These are phyloP conservation scores for Diachasma alloeum DNA, from an alignment of 1,140 invertebrate genomes.

Conservation along the genomic window DNA sequence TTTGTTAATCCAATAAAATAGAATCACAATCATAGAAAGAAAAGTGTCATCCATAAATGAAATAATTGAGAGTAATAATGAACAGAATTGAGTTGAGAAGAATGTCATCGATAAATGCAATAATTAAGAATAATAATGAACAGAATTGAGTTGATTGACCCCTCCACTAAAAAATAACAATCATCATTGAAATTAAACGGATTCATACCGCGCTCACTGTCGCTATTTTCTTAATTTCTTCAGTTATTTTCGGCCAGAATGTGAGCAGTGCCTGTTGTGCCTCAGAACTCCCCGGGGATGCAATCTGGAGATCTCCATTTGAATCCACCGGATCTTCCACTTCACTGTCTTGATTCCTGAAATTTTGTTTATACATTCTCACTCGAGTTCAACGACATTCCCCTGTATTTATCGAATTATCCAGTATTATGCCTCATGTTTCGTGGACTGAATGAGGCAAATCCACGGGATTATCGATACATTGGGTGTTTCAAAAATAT, in stretches of 20 bases:
- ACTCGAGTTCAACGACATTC: neutral
- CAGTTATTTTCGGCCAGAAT: conserved; percentile 82
- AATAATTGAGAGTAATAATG: too few species aligned
- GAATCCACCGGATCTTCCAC: conserved; percentile 59
- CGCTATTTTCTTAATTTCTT: conserved; percentile 79
- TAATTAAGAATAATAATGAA: too few species aligned
- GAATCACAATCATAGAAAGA: too few species aligned
- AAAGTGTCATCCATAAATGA: too few species aligned
- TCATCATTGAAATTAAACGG: conserved; percentile 10
- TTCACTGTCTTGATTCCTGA: conserved; percentile 62
- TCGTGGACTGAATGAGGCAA: too few species aligned
- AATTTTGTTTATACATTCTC: conserved; percentile 13
- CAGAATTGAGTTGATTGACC: neutral
- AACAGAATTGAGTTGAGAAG: too few species aligned
- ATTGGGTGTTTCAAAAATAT: too few species aligned
- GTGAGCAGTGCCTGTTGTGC: conserved; percentile 73
- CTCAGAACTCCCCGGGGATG: conserved; percentile 63
- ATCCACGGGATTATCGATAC: too few species aligned
- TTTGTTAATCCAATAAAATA: too few species aligned
- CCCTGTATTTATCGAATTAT: too few species aligned
- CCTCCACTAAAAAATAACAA: neutral
- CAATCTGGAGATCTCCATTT: conserved; percentile 59
- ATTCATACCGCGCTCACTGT: conserved; percentile 61
- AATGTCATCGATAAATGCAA: too few species aligned
- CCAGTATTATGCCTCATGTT: too few species aligned